Evolutionary conservation across 2,797 vertebrate species (phyloP).

Genomic region (Macrochelys suwanniensis): DNA sequence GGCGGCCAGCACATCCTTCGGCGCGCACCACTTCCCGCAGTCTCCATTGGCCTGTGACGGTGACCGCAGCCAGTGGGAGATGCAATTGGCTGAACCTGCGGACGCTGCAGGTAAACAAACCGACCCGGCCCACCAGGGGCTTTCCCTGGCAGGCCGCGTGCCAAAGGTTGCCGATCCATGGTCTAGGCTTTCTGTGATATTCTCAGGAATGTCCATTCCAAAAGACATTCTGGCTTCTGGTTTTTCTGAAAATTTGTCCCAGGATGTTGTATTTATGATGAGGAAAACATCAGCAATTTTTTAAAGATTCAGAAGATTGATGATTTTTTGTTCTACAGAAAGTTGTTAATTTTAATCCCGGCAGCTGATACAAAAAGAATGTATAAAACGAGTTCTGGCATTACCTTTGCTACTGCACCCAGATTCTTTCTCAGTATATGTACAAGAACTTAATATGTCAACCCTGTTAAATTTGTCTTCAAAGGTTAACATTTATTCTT

Average conservation of each 20-base stretch:
- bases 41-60: too few species aligned
- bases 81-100: too few species aligned
- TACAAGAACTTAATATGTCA: neutral
- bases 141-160: too few species aligned
- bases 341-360: conserved; percentile 2
- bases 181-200: neutral
- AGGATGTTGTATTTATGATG: neutral
- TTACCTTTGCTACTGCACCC: neutral
- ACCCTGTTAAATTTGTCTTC: neutral
- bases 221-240: neutral
- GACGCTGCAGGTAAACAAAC: too few species aligned
- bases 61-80: too few species aligned
- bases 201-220: neutral
- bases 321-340: neutral
- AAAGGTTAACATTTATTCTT: neutral
- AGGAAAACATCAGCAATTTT: neutral
- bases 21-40: too few species aligned
- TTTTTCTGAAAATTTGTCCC: conserved; percentile 5
- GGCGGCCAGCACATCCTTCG: too few species aligned
- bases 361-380: neutral
- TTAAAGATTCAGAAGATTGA: neutral
- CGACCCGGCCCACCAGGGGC: too few species aligned
- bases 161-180: too few species aligned
- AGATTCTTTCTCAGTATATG: neutral
- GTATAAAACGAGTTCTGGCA: neutral